Evolutionary conservation across 2,113 vertebrate species (phyloP), one percentile per base, ranked within the genome.

Genomic region (Rhinolophus ferrumequinum): DNA sequence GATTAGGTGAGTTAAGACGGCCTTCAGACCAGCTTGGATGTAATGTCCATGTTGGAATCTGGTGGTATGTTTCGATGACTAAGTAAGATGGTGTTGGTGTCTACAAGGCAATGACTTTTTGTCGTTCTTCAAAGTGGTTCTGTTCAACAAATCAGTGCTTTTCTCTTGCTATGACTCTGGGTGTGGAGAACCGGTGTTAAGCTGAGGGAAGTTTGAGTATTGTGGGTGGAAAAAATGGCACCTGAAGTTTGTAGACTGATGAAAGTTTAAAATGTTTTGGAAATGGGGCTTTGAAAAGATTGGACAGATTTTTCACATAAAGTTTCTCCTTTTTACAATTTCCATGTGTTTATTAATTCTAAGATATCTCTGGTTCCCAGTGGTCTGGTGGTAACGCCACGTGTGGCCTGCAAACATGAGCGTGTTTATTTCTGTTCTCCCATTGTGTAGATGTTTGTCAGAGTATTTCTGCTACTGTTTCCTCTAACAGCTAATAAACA

Each of bases 1-100:
- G 88, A 96, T 88, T 98, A 90, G 98, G 98, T 98, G 97, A 98
- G 98, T 92, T 66, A 54, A 15, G 67, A 56, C 28, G 41, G 30
- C 70, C 7, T 66, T 70, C 10, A 0, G 0, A 3, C n/a, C 21
- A 3, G 28, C 47, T 64, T 90, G 47, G 81, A 30, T 26, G 7
- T 19, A 56, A 30, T 3, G 26, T 28, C 30, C 96, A 18, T 28
- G 33, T 30, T 0, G 19, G 76, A 80, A 69, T 69, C 50, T 66
- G 58, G 60, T 4, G 12, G 24, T 41, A 22, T 81, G 35, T 86
- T 80, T 38, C 2, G 33, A 47, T 85, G 72, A 73, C 81, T 87
- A 52, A 70, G 30, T 69, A 13, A 92, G 12, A 4, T 3, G 12
- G 54, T 30, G 26, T 64, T 70, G 38, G 62, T 70, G 18, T 66